These are phyloP conservation scores for Trachelus stipa DNA, from an alignment of 2,888 invertebrate genomes.

Conservation along the genomic window DNA sequence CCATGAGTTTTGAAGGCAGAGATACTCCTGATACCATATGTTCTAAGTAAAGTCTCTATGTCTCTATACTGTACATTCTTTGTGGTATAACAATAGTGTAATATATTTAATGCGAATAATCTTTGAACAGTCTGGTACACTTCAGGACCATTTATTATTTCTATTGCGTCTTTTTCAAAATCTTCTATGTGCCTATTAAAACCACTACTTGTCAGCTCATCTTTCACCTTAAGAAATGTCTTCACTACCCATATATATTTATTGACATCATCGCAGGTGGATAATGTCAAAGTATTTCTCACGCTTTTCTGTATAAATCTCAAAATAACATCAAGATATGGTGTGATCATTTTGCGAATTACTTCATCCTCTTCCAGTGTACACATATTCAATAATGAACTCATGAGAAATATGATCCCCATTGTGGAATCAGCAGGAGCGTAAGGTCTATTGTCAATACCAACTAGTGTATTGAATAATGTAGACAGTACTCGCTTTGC, in stretches of 20 bases:
- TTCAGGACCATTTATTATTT: constrained; percentile 29
- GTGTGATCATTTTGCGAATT: constrained; percentile 21
- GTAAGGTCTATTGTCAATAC: constrained; percentile 49
- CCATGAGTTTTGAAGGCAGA: neutral
- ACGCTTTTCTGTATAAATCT: constrained; percentile 36
- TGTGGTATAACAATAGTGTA: constrained; percentile 23
- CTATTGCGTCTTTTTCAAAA: constrained; percentile 15
- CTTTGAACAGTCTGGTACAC: constrained; percentile 25
- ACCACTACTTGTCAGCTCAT: neutral
- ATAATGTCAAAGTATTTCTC: constrained; percentile 24
- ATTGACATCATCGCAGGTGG: constrained; percentile 30
- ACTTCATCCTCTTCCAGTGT: constrained; percentile 16
- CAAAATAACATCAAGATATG: constrained; percentile 27
- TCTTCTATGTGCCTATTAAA: constrained; percentile 12
- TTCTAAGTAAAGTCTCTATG: neutral
- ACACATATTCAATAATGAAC: constrained; percentile 30
- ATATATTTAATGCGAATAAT: constrained; percentile 38
- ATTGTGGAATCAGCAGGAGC: constrained; percentile 33
- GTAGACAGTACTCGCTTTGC: constrained; percentile 29
- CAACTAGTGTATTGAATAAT: constrained; percentile 38
- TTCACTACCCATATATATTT: constrained; percentile 24
- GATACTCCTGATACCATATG: neutral
- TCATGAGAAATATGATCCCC: constrained; percentile 40
- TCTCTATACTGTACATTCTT: neutral
- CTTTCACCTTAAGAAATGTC: neutral